Conservation (phyloP, 2,797 vertebrate species). For the Acrossocheilus fasciatus region DNA sequence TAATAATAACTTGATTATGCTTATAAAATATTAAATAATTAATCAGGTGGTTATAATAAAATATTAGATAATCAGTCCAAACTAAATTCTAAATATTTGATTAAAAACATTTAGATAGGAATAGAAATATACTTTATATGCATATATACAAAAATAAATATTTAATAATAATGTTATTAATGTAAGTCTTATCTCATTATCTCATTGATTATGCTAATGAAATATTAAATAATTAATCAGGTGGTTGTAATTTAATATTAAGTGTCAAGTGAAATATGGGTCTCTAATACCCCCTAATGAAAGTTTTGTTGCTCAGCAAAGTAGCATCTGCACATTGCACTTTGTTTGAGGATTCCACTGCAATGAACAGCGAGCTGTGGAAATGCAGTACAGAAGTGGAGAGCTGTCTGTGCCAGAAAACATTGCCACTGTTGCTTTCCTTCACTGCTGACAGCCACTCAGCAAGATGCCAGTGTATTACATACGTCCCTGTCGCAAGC, state of each 20-base stretch:
- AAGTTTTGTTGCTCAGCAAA: not conserved
- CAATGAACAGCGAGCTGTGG: not conserved
- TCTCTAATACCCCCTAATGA: not conserved
- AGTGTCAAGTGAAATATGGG: not conserved
- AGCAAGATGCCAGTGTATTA: not conserved
- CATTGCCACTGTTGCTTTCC: conserved; percentile 3
- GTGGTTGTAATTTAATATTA: not conserved
- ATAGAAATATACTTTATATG: not conserved
- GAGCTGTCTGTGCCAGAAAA: conserved; percentile 6
- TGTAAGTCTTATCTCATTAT: not conserved
- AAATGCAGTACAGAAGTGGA: conserved; percentile 16
- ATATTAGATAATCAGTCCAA: too few relatives aligned
- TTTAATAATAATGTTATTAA: not conserved
- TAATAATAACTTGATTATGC: not conserved
- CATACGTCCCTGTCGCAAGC: conserved; percentile 23
- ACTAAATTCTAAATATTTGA: too few relatives aligned
- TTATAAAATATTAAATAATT: not conserved
- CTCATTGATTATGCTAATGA: not conserved
- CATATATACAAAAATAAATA: too few relatives aligned
- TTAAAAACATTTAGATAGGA: not conserved
- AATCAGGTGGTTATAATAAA: too few relatives aligned
- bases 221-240: not conserved
- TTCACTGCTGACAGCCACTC: conserved; percentile 23
- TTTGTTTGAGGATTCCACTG: not conserved
- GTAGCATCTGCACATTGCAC: not conserved